phyloP scores from a whole-genome alignment of 2,888 invertebrate species.

The Macrophya alboannulata region DNA sequence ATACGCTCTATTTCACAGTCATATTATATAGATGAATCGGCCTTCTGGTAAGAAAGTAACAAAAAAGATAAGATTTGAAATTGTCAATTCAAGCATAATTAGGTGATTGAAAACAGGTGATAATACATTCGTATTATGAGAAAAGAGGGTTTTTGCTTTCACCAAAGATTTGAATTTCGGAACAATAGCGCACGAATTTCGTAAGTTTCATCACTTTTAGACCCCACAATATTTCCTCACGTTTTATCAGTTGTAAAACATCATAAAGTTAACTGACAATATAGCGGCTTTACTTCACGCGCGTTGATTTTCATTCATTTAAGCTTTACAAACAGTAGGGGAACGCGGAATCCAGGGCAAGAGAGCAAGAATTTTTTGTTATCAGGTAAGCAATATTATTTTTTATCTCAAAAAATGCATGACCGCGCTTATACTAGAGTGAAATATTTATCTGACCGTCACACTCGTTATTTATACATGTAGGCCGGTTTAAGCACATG shows the following conservation, averaged over 20 bases:
- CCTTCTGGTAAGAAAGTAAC: not conserved
- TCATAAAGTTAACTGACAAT: not conserved
- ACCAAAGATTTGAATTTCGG: not conserved
- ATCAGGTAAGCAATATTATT: too few species aligned
- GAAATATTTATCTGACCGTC: not conserved
- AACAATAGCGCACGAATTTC: not conserved
- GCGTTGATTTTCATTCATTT: not conserved
- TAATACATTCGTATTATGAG: too few species aligned
- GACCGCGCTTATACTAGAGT: not conserved
- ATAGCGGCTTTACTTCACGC: not conserved
- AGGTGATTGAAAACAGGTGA: too few species aligned
- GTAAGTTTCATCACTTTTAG: not conserved
- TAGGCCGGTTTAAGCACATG: too few species aligned
- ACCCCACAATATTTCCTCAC: not conserved
- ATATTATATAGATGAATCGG: too few species aligned
- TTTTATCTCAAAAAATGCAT: not conserved
- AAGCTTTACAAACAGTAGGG: not conserved
- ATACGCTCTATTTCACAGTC: not conserved
- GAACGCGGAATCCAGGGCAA: not conserved
- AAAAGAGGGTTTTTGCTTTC: too few species aligned
- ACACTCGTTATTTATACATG: too few species aligned
- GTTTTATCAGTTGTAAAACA: not conserved
- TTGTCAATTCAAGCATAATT: not conserved
- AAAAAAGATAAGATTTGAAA: not conserved
- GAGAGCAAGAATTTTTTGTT: not conserved